Evolutionary conservation across 2,797 vertebrate species (phyloP).

Genomic region (Cossypha dichroa): DNA sequence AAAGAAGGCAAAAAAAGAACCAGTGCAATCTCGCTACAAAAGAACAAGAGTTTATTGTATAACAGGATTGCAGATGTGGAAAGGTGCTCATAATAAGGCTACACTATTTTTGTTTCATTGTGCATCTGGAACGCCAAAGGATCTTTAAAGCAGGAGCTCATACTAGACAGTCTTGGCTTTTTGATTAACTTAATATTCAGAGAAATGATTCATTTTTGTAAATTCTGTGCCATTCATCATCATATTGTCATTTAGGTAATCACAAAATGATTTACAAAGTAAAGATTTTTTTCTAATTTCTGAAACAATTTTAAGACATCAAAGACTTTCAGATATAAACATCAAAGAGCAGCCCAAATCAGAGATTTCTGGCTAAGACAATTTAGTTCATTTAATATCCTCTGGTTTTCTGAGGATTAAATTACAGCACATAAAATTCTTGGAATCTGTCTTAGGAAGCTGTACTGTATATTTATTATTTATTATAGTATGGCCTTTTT

Average conservation of each 20-base stretch:
- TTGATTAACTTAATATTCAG: conserved; percentile 79
- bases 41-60: conserved; percentile 84
- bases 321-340: conserved; percentile 80
- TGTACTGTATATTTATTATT: conserved; percentile 72
- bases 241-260: conserved; percentile 78
- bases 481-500: conserved; percentile 56
- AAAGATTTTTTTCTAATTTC: conserved; percentile 74
- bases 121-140: conserved; percentile 75
- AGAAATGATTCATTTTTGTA: conserved; percentile 64
- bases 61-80: conserved; percentile 82
- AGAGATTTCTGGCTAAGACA: conserved; percentile 82
- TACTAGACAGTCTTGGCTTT: conserved; percentile 67
- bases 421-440: conserved; percentile 82
- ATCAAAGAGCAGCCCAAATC: conserved; percentile 81
- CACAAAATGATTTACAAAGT: conserved; percentile 81
- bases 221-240: conserved; percentile 78
- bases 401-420: conserved; percentile 80
- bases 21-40: conserved; percentile 78
- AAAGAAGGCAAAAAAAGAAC: conserved; percentile 70
- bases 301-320: conserved; percentile 82
- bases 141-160: conserved; percentile 70
- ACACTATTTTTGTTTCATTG: conserved; percentile 76
- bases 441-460: conserved; percentile 78
- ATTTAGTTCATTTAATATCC: conserved; percentile 85
- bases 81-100: conserved; percentile 80